These are phyloP conservation scores for Dipodomys stephensi DNA, from an alignment of 2,113 vertebrate species.

Conservation along the genomic window DNA sequence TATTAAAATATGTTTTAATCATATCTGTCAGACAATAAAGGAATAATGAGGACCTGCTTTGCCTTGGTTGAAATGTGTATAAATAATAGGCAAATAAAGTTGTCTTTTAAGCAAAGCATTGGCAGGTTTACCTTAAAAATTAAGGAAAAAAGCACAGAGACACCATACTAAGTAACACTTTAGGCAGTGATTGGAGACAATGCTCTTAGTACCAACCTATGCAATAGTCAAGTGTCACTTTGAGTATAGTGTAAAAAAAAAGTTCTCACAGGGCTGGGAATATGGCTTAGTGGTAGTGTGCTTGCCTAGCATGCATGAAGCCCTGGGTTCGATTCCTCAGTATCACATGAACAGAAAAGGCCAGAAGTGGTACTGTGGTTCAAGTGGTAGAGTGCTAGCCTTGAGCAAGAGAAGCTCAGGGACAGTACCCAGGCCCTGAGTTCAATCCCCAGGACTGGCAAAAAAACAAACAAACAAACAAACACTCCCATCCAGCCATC, in stretches of 20 bases:
- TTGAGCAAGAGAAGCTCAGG: no score
- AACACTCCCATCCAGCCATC: not conserved
- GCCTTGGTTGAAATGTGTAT: conserved; percentile 16
- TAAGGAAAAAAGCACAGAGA: conserved; percentile 17
- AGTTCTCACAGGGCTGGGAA: not conserved
- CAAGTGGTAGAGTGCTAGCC: no score
- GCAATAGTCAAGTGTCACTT: not conserved
- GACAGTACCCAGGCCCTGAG: no score
- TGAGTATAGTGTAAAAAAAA: not conserved
- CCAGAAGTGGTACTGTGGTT: no score
- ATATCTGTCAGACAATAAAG: conserved; percentile 25
- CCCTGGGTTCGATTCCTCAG: no score
- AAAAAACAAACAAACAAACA: no score
- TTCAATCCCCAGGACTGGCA: no score
- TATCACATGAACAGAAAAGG: no score
- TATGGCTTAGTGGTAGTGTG: no score
- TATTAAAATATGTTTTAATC: conserved; percentile 11
- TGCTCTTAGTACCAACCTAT: not conserved
- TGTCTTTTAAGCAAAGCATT: conserved; percentile 24
- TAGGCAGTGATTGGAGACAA: not conserved
- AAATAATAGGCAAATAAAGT: conserved; percentile 58
- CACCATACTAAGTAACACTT: not conserved
- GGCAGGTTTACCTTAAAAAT: conserved; percentile 22
- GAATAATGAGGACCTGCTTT: conserved; percentile 36
- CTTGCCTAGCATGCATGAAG: no score